phyloP scores from a whole-genome alignment of 1,140 invertebrate species.

The Drepana arcuata region DNA sequence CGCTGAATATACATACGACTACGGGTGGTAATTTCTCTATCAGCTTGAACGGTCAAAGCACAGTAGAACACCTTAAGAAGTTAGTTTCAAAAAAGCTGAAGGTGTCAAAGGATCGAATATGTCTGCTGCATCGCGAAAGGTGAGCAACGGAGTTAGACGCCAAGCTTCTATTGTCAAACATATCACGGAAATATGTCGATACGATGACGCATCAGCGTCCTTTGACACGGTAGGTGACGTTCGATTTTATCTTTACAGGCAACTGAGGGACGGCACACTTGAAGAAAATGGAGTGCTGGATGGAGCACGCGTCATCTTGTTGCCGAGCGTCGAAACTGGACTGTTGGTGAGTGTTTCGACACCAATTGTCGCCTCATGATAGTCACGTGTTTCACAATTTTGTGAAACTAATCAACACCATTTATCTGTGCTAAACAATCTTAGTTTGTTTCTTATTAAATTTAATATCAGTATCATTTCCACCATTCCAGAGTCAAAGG shows the following conservation, averaged over 20 bases:
- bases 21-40: constrained; percentile 92
- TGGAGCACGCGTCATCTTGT: constrained; percentile 88
- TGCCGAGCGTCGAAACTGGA: constrained; percentile 95
- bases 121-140: constrained; percentile 92
- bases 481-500: constrained; percentile 83
- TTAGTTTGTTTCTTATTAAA: too few species aligned
- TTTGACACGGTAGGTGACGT: constrained; percentile 51
- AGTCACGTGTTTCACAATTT: constrained; percentile 61
- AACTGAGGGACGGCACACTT: constrained; percentile 89
- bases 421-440: too few species aligned
- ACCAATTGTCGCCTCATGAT: constrained; percentile 31
- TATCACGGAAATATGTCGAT: constrained; percentile 70
- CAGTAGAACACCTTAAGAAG: constrained; percentile 91
- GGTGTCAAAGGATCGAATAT: constrained; percentile 93
- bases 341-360: constrained; percentile 82
- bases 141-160: constrained; percentile 72
- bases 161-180: constrained; percentile 69
- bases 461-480: too few species aligned
- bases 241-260: constrained; percentile 75
- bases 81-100: constrained; percentile 92
- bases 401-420: constrained; percentile 46
- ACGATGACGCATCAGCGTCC: constrained; percentile 68
- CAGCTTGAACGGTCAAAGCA: constrained; percentile 82
- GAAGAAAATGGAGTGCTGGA: constrained; percentile 90
- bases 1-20: constrained; percentile 88